Conservation (phyloP, 2,797 vertebrate species). For the Hydrocynus forskahlii region DNA sequence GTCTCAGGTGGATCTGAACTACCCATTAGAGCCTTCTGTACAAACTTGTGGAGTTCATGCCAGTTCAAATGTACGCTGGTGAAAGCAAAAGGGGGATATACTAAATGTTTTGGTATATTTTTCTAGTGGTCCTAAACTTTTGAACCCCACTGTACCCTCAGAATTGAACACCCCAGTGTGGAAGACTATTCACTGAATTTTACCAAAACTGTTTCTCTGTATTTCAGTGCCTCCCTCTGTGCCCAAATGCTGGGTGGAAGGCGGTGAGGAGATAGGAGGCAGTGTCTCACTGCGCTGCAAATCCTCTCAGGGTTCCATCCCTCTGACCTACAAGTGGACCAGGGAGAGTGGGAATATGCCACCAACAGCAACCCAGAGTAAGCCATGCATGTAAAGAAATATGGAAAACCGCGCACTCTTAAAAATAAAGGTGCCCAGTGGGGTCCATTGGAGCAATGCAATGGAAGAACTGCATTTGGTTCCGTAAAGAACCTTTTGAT, state of each 20-base stretch:
- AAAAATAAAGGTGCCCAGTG: not conserved
- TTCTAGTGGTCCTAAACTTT: no score
- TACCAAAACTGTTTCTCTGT: not conserved
- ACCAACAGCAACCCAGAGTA: slow-evolving; percentile 61
- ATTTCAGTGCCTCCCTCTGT: slow-evolving; percentile 70
- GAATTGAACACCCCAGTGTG: no score
- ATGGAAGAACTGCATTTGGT: not conserved
- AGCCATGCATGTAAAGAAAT: not conserved
- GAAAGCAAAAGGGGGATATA: no score
- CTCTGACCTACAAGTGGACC: slow-evolving; percentile 74
- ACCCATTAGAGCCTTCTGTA: no score
- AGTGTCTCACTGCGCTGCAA: slow-evolving; percentile 72
- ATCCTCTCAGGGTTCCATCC: slow-evolving; percentile 68
- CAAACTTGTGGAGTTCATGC: no score
- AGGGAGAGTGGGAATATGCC: slow-evolving; percentile 72
- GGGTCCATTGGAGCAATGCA: not conserved
- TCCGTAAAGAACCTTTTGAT: not conserved
- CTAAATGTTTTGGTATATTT: no score
- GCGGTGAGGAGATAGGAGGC: slow-evolving; percentile 72
- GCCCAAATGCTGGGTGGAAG: slow-evolving; percentile 80
- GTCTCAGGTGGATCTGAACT: no score
- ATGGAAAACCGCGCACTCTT: not conserved
- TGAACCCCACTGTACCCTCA: no score
- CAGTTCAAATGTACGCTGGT: no score
- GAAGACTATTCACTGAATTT: no score